These are phyloP conservation scores for Limnephilus auricula DNA, from an alignment of 2,888 invertebrate species.

Conservation along the genomic window DNA sequence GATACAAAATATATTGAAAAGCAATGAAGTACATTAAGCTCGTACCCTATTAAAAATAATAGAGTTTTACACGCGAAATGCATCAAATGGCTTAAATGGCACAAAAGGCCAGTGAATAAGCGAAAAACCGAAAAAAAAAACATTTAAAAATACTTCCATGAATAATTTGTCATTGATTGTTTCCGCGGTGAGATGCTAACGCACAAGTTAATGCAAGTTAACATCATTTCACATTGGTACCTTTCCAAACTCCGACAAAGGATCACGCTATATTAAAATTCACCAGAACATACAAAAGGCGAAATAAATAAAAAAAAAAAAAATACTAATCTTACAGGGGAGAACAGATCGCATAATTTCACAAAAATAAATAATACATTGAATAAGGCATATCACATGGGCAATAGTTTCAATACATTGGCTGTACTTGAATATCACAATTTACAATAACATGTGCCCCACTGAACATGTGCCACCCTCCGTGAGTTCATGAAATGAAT, in stretches of 20 bases:
- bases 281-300: constrained; percentile 20
- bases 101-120: background rate
- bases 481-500: constrained; percentile 14
- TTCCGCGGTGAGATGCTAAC: background rate
- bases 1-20: background rate
- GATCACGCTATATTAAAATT: constrained; percentile 18
- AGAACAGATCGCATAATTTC: constrained; percentile 58
- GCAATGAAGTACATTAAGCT: background rate
- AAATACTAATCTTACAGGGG: background rate
- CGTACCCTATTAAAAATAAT: background rate
- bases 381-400: constrained; percentile 46
- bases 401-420: constrained; percentile 24
- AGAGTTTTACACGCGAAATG: background rate
- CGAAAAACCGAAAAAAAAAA: background rate
- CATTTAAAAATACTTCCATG: background rate
- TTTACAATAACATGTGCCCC: constrained; percentile 46
- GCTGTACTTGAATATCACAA: constrained; percentile 60
- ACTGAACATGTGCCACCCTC: constrained; percentile 2
- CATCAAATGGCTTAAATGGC: background rate
- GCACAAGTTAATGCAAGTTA: background rate
- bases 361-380: constrained; percentile 56
- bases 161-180: background rate
- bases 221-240: background rate
- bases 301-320: constrained; percentile 14
- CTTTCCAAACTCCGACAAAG: constrained; percentile 22